phyloP scores from a whole-genome alignment of 2,888 invertebrate genomes.

The Campoplex nolae region DNA sequence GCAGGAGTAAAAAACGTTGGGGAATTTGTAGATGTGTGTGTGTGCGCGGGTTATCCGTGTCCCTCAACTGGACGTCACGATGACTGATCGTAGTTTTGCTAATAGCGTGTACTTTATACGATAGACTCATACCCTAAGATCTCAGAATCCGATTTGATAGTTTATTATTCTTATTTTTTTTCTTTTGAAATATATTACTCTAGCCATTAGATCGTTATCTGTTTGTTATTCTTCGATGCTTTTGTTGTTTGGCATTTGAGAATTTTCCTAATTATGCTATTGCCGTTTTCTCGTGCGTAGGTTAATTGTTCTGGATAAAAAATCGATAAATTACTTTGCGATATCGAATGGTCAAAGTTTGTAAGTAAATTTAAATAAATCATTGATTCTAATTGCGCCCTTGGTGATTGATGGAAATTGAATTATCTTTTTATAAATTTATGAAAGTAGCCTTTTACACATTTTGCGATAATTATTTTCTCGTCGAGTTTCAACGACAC shows the following conservation, averaged over 20 bases:
- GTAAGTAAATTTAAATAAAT: neutral
- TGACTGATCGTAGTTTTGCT: conserved; percentile 60
- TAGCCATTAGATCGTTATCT: conserved; percentile 43
- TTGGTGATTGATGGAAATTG: neutral
- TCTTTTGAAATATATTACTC: conserved; percentile 16
- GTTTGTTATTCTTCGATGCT: neutral
- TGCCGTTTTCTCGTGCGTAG: neutral
- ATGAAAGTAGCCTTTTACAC: neutral
- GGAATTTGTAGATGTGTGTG: neutral
- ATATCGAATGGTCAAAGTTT: neutral
- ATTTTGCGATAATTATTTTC: neutral
- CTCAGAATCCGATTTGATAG: conserved; percentile 49
- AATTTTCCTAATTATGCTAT: neutral
- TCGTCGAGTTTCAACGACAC: neutral
- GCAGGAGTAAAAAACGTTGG: conserved; percentile 36
- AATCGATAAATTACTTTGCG: neutral
- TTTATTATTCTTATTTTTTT: conserved; percentile 70
- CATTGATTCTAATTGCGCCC: no score
- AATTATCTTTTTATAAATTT: neutral
- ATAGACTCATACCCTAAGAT: conserved; percentile 39
- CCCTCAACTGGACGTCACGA: conserved; percentile 53
- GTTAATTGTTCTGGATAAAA: neutral
- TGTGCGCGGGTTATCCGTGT: neutral
- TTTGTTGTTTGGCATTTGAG: conserved; percentile 10
- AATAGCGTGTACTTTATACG: conserved; percentile 58